Evolutionary conservation across 2,797 vertebrate genomes (phyloP), one percentile per base, ranked within the genome.

Genomic region (Vespertilio murinus): DNA sequence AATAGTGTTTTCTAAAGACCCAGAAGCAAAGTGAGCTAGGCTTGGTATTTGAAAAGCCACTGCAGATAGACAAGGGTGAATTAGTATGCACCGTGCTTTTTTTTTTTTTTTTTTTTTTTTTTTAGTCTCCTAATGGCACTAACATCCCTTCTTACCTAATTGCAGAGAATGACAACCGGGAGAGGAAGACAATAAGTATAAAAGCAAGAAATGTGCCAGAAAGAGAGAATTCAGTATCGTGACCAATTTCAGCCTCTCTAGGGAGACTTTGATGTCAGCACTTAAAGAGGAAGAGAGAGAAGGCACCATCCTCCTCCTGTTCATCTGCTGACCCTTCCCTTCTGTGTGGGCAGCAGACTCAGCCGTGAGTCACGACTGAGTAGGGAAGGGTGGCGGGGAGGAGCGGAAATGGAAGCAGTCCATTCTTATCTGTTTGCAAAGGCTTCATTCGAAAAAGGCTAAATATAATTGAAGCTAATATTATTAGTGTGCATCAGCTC

Each of bases 391-490:
- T 33, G 33, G 49, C 2, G 33, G 74, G 33, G 65, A 59, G 65
- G 6, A n/a, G 47, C 14, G 80, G 83, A 95, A 96, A 77, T 84
- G 82, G 94, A 93, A 94, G 61, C 82, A n/a, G 77, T 10, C 38
- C 69, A 90, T 40, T 20, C 81, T 93, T 83, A 94, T 69, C 92
- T 85, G 28, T 71, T 88, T 54, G 67, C 67, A 77, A 67, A 35
- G 61, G 69, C 88, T 92, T 90, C 82, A 71, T 91, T 91, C 77
- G 77, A 83, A 80, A 96, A 91, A 74, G 64, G 14, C 94, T 97
- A 94, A 93, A 94, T 94, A 95, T 93, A 96, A 96, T 81, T 93
- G 95, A 83, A 92, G 84, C 85, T 96, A 90, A 95, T 95, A 94
- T 93, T 96, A 95, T 95, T 96, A 96, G 77, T 5, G 6, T 80